phyloP scores from a whole-genome alignment of 2,797 vertebrate species.

The Lagocephalus sceleratus region DNA sequence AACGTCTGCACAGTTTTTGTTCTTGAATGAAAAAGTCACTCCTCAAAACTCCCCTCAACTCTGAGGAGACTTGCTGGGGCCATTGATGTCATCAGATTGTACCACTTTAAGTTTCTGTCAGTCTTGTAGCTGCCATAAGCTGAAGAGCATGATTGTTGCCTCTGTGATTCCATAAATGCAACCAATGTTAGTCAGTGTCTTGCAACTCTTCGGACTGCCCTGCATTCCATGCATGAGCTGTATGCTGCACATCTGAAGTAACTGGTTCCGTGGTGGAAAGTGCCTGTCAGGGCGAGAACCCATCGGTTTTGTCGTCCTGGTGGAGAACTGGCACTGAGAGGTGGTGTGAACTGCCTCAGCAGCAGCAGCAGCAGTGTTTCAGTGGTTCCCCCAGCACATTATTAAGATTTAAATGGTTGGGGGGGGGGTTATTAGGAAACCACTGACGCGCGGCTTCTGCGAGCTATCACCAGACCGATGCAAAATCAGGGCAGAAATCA shows the following conservation, averaged over 20 bases:
- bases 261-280: constrained; percentile 37
- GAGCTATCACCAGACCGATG: constrained; percentile 26
- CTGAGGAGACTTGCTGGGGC: no score
- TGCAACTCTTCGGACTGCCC: constrained; percentile 14
- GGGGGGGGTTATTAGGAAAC: background rate
- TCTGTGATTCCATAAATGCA: constrained; percentile 9
- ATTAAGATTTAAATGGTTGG: constrained; percentile 28
- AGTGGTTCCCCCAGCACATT: constrained; percentile 5
- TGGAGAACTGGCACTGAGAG: constrained; percentile 31
- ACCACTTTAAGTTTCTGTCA: no score
- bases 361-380: constrained; percentile 35
- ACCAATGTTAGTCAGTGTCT: background rate
- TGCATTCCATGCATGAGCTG: constrained; percentile 48
- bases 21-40: constrained; percentile 2
- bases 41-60: no score
- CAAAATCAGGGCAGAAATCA: constrained; percentile 44
- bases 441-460: constrained; percentile 2
- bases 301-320: constrained; percentile 29
- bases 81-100: no score
- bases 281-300: constrained; percentile 63
- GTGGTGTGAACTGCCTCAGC: constrained; percentile 49
- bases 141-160: constrained; percentile 4
- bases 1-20: constrained; percentile 39
- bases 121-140: no score
- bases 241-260: constrained; percentile 13